phyloP scores from a whole-genome alignment of 2,797 vertebrate genomes.

The Sparidentex hasta region DNA sequence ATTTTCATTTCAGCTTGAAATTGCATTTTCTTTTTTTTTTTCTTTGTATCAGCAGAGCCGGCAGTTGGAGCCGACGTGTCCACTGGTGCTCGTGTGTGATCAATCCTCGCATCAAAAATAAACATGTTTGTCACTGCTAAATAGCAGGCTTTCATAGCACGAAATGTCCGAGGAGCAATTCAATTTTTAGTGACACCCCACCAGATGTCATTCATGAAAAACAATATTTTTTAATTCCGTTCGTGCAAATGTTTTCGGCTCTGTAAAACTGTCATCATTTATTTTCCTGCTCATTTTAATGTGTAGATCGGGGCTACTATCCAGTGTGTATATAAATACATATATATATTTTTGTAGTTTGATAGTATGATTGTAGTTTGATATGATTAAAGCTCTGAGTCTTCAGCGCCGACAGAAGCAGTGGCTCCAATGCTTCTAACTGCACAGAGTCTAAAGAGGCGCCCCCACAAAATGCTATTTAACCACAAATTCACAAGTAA shows the following conservation, averaged over 20 bases:
- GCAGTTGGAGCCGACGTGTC: conserved; percentile 13
- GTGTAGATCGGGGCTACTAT: not conserved
- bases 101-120: conserved; percentile 39
- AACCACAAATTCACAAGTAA: conserved; percentile 95
- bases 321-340: not conserved
- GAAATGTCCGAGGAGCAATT: conserved; percentile 43
- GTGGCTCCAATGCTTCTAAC: not conserved
- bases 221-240: not conserved
- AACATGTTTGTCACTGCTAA: no score
- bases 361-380: not conserved
- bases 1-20: conserved; percentile 2
- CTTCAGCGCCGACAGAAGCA: conserved; percentile 1
- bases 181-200: conserved; percentile 28
- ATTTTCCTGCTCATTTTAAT: not conserved
- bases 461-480: conserved; percentile 83
- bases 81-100: conserved; percentile 25
- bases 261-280: conserved; percentile 5
- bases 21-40: not conserved
- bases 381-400: not conserved
- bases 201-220: conserved; percentile 2
- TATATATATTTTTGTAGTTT: no score
- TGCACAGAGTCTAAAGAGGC: conserved; percentile 53
- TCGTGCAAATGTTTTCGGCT: not conserved
- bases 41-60: not conserved
- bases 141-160: conserved; percentile 51